These are phyloP conservation scores for Xanthorhoe spadicearia DNA, from an alignment of 2,888 invertebrate genomes.

Conservation along the genomic window DNA sequence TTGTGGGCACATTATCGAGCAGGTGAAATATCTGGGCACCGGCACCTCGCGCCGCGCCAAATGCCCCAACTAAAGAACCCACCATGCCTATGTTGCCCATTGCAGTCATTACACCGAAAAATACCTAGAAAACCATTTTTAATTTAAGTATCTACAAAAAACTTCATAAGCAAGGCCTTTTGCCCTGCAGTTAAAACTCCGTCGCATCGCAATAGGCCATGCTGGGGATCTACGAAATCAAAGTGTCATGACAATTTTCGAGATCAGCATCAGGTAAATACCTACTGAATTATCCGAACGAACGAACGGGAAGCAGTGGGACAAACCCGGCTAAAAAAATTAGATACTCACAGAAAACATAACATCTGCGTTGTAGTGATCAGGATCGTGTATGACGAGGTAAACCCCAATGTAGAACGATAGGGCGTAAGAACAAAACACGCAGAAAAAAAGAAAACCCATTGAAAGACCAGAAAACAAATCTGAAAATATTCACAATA, in stretches of 20 bases:
- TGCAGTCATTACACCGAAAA: conserved; percentile 81
- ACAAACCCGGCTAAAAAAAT: no score
- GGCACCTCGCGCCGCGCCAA: conserved; percentile 91
- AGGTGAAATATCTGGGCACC: conserved; percentile 89
- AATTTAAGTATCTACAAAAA: no score
- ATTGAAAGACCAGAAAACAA: conserved; percentile 87
- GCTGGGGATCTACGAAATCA: no score
- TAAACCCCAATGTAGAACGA: conserved; percentile 92
- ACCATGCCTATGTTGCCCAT: conserved; percentile 50
- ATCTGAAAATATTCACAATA: conserved; percentile 54
- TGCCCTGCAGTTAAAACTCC: no score
- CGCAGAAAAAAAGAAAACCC: conserved; percentile 88
- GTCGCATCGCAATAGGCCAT: no score
- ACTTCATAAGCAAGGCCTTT: no score
- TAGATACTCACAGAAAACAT: conserved; percentile 87
- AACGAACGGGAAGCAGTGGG: no score
- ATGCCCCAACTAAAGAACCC: conserved; percentile 83
- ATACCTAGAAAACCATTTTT: conserved; percentile 35
- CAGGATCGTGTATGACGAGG: conserved; percentile 84
- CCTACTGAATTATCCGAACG: no score
- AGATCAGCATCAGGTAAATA: no score
- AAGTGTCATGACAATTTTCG: no score
- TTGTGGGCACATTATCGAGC: conserved; percentile 88
- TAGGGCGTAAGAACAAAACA: conserved; percentile 89
- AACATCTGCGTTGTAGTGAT: conserved; percentile 84